A percentile compares a stretch with the other conserved stretches of the same genome.
Evolutionary conservation across 64 coral and sea anemone species (phyloP).

Genomic region (Stylophora pistillata): DNA sequence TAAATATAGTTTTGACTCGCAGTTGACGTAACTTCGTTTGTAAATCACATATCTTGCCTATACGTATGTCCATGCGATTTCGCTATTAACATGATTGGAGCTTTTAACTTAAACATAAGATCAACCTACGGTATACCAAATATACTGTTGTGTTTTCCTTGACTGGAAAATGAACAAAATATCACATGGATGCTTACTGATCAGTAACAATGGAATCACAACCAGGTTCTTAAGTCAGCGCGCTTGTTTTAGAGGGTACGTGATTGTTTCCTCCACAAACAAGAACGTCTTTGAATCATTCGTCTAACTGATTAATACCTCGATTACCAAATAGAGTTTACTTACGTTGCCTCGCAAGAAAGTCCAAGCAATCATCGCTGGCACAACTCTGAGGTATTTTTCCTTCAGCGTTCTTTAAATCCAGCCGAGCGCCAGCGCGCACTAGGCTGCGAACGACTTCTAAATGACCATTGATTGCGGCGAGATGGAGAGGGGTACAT

Average conservation of each 20-base stretch:
- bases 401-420: conserved; percentile 54
- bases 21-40: too few species aligned
- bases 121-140: too few species aligned
- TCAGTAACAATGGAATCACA: background rate
- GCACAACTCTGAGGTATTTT: conserved; percentile 78
- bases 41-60: too few species aligned
- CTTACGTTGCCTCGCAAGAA: conserved; percentile 80
- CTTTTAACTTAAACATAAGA: too few species aligned
- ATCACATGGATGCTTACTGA: too few species aligned
- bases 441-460: conserved; percentile 68
- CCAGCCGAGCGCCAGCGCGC: conserved; percentile 53
- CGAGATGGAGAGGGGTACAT: conserved; percentile 73
- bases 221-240: background rate
- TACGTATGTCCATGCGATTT: too few species aligned
- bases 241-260: background rate
- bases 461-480: conserved; percentile 63
- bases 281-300: background rate
- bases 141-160: too few species aligned
- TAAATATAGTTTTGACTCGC: too few species aligned
- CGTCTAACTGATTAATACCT: background rate
- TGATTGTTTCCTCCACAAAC: background rate
- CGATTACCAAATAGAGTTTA: background rate
- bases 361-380: conserved; percentile 50
- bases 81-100: too few species aligned
- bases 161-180: too few species aligned